phyloP scores from a whole-genome alignment of 1,140 invertebrate genomes.

The Brachionus koreanus region DNA sequence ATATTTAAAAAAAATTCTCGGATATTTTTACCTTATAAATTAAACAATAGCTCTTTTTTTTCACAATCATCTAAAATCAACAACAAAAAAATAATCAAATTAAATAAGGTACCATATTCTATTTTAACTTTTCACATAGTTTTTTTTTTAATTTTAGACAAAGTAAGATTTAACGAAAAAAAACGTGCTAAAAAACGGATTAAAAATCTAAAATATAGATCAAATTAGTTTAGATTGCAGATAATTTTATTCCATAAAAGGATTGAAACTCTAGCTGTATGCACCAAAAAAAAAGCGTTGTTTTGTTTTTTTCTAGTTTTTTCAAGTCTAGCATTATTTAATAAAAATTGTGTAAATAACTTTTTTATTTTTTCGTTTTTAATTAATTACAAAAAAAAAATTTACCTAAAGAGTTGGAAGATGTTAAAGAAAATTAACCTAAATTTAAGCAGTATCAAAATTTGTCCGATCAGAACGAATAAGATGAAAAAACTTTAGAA shows the following conservation, averaged over 20 bases:
- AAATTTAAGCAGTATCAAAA: background rate
- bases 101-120: no score
- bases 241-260: background rate
- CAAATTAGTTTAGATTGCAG: background rate
- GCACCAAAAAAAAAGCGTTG: background rate
- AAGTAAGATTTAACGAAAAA: background rate
- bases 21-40: no score
- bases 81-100: no score
- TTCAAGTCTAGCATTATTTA: background rate
- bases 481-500: background rate
- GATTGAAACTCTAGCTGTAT: background rate
- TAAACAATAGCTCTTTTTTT: no score
- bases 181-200: background rate
- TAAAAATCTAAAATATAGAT: background rate
- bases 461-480: background rate
- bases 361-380: background rate
- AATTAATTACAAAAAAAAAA: background rate
- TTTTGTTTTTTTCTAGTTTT: background rate
- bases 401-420: background rate
- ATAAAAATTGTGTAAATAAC: background rate
- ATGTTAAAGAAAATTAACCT: background rate
- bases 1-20: no score
- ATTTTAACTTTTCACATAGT: no score
- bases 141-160: background rate
- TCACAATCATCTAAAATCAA: no score